These are phyloP conservation scores for Craseonycteris thonglongyai DNA, from an alignment of 2,113 vertebrate genomes.

Conservation along the genomic window DNA sequence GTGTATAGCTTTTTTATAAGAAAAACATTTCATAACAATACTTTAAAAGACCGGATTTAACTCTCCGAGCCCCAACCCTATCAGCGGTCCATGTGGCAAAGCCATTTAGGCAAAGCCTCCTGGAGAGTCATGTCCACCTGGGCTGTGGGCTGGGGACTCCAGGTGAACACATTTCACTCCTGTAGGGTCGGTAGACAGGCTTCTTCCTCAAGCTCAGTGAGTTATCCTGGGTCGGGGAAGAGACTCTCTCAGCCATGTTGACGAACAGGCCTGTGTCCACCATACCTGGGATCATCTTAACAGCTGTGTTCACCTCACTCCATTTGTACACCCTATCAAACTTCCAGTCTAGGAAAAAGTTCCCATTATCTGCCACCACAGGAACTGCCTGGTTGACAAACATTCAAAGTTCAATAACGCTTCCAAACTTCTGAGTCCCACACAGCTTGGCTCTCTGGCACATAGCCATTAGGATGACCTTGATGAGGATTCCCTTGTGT, in stretches of 20 bases:
- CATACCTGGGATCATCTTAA: slow-evolving; percentile 99
- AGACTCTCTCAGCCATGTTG: slow-evolving; percentile 90
- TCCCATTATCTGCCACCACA: slow-evolving; percentile 96
- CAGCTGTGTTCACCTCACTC: slow-evolving; percentile 88
- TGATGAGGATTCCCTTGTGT: slow-evolving; percentile 95
- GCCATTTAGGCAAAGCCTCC: slow-evolving; percentile 76
- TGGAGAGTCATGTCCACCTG: neutral
- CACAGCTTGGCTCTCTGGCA: slow-evolving; percentile 89
- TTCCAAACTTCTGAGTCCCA: slow-evolving; percentile 85
- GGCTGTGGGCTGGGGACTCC: neutral
- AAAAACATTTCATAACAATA: slow-evolving; percentile 65
- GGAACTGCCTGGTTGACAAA: slow-evolving; percentile 96
- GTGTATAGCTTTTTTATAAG: slow-evolving; percentile 64
- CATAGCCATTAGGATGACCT: slow-evolving; percentile 97
- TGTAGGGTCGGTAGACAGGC: slow-evolving; percentile 71
- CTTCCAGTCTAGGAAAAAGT: slow-evolving; percentile 99
- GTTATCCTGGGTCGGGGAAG: slow-evolving; percentile 94
- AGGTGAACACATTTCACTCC: neutral
- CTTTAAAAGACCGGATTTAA: slow-evolving; percentile 70
- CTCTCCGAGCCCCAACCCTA: neutral
- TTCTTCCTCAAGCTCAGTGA: slow-evolving; percentile 84
- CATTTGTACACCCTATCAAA: slow-evolving; percentile 91
- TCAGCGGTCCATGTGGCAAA: slow-evolving; percentile 27
- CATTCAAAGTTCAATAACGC: slow-evolving; percentile 88
- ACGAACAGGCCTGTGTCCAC: slow-evolving; percentile 96